Conservation (phyloP, 2,888 invertebrate genomes). For the Amphiduros pacificus region DNA sequence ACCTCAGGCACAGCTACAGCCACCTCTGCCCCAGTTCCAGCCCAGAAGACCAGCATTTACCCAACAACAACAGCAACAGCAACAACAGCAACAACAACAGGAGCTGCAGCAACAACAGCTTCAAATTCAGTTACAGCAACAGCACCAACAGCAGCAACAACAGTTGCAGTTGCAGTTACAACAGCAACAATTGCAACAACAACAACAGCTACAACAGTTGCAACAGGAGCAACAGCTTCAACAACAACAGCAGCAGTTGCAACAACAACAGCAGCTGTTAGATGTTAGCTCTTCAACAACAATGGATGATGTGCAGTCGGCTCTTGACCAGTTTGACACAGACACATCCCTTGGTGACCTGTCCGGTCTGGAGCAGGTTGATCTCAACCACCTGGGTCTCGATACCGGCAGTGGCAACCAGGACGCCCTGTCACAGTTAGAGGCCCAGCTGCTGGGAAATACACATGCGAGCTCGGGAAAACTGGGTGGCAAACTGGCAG, state of each 20-base stretch:
- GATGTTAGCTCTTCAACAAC: slow-evolving; percentile 7
- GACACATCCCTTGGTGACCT: too few species aligned
- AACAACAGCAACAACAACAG: slow-evolving; percentile 25
- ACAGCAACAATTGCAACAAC: slow-evolving; percentile 9
- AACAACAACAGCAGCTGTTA: slow-evolving; percentile 16
- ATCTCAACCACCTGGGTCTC: slow-evolving; percentile 1
- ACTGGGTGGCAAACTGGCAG: too few species aligned
- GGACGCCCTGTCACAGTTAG: too few species aligned
- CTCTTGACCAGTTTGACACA: background rate
- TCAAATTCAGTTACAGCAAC: slow-evolving; percentile 36
- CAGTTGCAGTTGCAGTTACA: slow-evolving; percentile 4
- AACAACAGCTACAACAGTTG: background rate
- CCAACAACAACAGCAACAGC: slow-evolving; percentile 8
- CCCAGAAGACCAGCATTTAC: background rate
- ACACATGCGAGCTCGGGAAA: too few species aligned
- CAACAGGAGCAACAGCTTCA: slow-evolving; percentile 2
- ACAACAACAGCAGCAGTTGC: slow-evolving; percentile 4
- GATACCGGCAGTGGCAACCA: too few species aligned
- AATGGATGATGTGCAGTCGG: background rate
- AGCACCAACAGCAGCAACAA: slow-evolving; percentile 29
- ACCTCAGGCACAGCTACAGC: slow-evolving; percentile 36
- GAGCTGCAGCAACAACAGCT: slow-evolving; percentile 36
- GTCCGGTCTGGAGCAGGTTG: background rate
- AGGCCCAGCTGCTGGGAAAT: too few species aligned
- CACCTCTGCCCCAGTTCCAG: slow-evolving; percentile 32